Evolutionary conservation across 37 sponge, comb jelly and placozoan genomes (phyloP).

Genomic region (Cladorhizidae sp.): DNA sequence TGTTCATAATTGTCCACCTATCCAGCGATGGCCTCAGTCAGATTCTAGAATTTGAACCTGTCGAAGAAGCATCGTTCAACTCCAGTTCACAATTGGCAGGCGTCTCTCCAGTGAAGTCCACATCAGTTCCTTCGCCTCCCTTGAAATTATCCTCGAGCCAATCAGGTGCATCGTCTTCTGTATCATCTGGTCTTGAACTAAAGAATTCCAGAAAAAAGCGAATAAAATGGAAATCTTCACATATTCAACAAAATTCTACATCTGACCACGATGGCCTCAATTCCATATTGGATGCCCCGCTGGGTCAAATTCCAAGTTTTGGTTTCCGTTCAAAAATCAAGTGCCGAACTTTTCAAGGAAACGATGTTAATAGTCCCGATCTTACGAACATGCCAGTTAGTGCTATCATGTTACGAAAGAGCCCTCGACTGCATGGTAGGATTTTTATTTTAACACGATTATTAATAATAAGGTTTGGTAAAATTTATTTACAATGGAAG

Average conservation of each 20-base stretch:
- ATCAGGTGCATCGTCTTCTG: no score
- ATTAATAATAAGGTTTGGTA: background rate
- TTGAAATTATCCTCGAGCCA: no score
- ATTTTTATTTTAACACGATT: background rate
- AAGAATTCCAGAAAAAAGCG: background rate
- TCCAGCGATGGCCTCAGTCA: slow-evolving; percentile 14
- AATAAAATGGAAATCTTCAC: background rate
- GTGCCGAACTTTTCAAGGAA: slow-evolving; percentile 29
- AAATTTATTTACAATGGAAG: background rate
- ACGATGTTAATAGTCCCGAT: slow-evolving; percentile 29
- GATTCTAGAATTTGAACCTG: background rate
- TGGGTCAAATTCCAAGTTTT: background rate
- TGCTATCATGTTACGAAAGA: slow-evolving; percentile 9
- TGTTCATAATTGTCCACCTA: no score
- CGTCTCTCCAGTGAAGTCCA: no score
- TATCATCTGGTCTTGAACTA: no score
- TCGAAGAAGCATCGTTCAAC: slow-evolving; percentile 3
- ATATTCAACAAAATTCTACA: background rate
- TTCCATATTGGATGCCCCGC: slow-evolving; percentile 34
- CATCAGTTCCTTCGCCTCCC: no score
- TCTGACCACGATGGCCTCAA: slow-evolving; percentile 35
- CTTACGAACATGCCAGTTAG: background rate
- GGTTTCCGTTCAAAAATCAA: slow-evolving; percentile 3
- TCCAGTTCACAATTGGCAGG: background rate
- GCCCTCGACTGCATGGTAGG: slow-evolving; percentile 27